These are phyloP conservation scores for Neosalanx taihuensis DNA, from an alignment of 2,797 vertebrate species.

Conservation along the genomic window DNA sequence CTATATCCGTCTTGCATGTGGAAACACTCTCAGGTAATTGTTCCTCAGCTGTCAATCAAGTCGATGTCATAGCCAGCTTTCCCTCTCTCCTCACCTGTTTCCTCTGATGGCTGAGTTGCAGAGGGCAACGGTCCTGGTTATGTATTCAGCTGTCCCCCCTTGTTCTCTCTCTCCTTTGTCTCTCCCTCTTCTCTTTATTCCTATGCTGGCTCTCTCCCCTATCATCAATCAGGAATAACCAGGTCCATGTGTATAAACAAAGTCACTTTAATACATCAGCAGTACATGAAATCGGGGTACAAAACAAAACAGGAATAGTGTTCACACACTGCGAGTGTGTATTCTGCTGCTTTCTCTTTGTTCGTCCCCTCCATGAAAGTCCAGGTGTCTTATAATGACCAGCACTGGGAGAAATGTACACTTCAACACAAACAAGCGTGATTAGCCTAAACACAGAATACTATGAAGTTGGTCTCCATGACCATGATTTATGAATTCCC, in stretches of 20 bases:
- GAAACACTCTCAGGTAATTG: conserved; percentile 51
- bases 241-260: conserved; percentile 55
- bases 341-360: neutral
- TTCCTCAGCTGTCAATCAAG: conserved; percentile 40
- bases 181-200: too few relatives aligned
- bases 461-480: neutral
- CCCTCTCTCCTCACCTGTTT: conserved; percentile 31
- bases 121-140: conserved; percentile 12
- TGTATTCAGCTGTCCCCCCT: conserved; percentile 6
- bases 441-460: neutral
- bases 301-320: conserved; percentile 26
- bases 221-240: conserved; percentile 42
- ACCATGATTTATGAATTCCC: neutral
- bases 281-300: conserved; percentile 57
- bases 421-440: neutral
- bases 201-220: neutral
- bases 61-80: neutral
- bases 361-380: neutral
- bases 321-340: neutral
- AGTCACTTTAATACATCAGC: conserved; percentile 63
- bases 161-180: neutral
- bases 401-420: conserved; percentile 35
- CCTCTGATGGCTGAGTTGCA: conserved; percentile 18
- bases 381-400: conserved; percentile 32
- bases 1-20: conserved; percentile 48